phyloP scores from a whole-genome alignment of 2,888 invertebrate genomes.

The Catocala fraxini region DNA sequence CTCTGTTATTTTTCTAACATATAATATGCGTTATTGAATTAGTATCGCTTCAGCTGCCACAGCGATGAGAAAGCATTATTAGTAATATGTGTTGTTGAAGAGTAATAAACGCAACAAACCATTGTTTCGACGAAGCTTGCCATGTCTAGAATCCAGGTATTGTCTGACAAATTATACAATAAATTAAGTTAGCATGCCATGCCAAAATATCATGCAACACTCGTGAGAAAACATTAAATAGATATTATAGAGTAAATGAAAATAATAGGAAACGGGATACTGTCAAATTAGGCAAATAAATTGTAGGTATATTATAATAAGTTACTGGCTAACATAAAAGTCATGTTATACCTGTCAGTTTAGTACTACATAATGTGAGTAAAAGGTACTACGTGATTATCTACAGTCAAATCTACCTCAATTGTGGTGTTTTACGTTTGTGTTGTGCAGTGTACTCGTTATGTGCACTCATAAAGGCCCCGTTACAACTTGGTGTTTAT shows the following conservation, averaged over 20 bases:
- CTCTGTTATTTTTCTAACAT: conserved; percentile 32
- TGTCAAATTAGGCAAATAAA: conserved; percentile 42
- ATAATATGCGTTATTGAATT: conserved; percentile 58
- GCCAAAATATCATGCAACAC: conserved; percentile 82
- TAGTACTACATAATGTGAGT: conserved; percentile 47
- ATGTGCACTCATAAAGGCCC: conserved; percentile 59
- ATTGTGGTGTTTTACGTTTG: conserved; percentile 59
- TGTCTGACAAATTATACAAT: conserved; percentile 86
- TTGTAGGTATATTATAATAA: conserved; percentile 36
- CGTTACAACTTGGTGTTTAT: conserved; percentile 57
- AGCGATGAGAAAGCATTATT: conserved; percentile 62
- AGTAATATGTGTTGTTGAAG: conserved; percentile 56
- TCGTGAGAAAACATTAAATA: conserved; percentile 60
- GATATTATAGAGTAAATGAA: conserved; percentile 52
- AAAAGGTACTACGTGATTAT: conserved; percentile 51
- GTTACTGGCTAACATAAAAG: conserved; percentile 23
- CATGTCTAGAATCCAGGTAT: conserved; percentile 86
- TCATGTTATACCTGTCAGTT: conserved; percentile 40
- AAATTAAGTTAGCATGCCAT: conserved; percentile 84
- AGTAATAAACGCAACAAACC: conserved; percentile 82
- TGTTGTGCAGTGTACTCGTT: conserved; percentile 58
- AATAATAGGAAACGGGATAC: conserved; percentile 45
- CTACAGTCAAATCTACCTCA: conserved; percentile 54
- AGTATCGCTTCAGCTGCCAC: conserved; percentile 56
- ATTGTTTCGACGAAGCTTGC: conserved; percentile 79